Evolutionary conservation across 1,140 invertebrate genomes (phyloP), one percentile per base, ranked within the genome.

Genomic region (Agraylea sexmaculata): DNA sequence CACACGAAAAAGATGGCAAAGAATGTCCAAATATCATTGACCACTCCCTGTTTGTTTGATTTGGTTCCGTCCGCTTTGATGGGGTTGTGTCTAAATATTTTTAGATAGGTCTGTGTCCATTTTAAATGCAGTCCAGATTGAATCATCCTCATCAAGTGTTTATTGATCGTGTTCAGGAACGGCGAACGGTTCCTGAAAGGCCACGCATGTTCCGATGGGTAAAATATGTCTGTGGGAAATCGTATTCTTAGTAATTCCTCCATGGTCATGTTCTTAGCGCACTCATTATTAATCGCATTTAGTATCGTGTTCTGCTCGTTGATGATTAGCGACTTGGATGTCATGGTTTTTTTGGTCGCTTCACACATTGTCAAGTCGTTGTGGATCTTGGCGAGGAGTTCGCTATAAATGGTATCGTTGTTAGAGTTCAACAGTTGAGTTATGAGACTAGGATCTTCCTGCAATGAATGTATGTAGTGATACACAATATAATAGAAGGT

Each of bases 291-390:
- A 5, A 45, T 21, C 16, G n/a, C 17, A 12, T 21, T 29, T 8
- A 37, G 12, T 2, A 44, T 21, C 1, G 34, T 17, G 10, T 27
- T 37, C 42, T 44, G 33, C 30, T 48, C 42, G 13, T 44, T 40
- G 10, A 48, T 44, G 13, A 44, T 19, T 20, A 45, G 28, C 1
- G 22, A 32, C 27, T 47, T 38, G 10, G 32, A 37, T 16, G 28
- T 13, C 6, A 29, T 16, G 12, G 21, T 19, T 3, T 16, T 17
- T 32, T 37, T 15, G 7, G 42, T 21, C 1, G 36, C 38, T 2
- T 48, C 34, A 36, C 46, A 48, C 12, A 48, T 34, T 15, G 20
- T 22, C 8, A 38, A 13, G 21, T 48, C 42, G 15, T 28, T 42
- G n/a, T 30, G 27, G 4, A 20, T 41, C n/a, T 36, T 41, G 19